Percentiles rank a stretch among this genome's conserved stretches.
Evolutionary conservation across 1,140 invertebrate genomes (phyloP).

Genomic region (Armadillidium nasatum): DNA sequence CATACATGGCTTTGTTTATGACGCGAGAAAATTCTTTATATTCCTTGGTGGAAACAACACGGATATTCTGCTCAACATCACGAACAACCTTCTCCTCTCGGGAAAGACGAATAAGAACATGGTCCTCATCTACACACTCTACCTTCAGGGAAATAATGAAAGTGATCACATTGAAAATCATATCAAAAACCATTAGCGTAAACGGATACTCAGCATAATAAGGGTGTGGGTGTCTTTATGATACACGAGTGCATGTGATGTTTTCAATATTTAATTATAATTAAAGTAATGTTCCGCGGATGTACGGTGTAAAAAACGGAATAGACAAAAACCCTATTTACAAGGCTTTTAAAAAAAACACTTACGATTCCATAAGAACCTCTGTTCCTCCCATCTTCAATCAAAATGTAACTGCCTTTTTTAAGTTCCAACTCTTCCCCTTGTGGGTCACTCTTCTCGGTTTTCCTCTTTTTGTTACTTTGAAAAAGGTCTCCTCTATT

Average conservation of each 20-base stretch:
- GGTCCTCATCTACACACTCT: conserved; percentile 38
- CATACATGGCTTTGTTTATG: conserved; percentile 44
- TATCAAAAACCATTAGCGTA: not conserved
- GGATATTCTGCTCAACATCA: conserved; percentile 39
- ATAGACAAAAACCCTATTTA: too few species aligned
- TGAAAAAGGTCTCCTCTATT: conserved; percentile 23
- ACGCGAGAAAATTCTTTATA: conserved; percentile 38
- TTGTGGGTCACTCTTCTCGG: conserved; percentile 16
- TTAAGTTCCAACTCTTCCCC: conserved; percentile 31
- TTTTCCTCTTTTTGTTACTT: conserved; percentile 16
- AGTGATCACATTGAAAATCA: not conserved
- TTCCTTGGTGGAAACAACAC: conserved; percentile 31
- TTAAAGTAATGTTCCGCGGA: too few species aligned
- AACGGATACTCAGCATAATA: too few species aligned
- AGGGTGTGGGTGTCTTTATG: too few species aligned
- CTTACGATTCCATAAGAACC: conserved; percentile 42
- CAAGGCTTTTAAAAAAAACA: not conserved
- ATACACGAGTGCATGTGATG: too few species aligned
- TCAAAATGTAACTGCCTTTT: conserved; percentile 32
- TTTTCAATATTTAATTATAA: too few species aligned
- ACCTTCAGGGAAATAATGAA: conserved; percentile 27
- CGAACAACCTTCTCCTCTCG: conserved; percentile 28
- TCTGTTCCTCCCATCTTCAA: conserved; percentile 37
- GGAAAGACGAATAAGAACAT: conserved; percentile 33
- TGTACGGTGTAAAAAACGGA: too few species aligned